These are phyloP conservation scores for Gila robusta DNA, from an alignment of 2,797 vertebrate genomes.

Conservation along the genomic window DNA sequence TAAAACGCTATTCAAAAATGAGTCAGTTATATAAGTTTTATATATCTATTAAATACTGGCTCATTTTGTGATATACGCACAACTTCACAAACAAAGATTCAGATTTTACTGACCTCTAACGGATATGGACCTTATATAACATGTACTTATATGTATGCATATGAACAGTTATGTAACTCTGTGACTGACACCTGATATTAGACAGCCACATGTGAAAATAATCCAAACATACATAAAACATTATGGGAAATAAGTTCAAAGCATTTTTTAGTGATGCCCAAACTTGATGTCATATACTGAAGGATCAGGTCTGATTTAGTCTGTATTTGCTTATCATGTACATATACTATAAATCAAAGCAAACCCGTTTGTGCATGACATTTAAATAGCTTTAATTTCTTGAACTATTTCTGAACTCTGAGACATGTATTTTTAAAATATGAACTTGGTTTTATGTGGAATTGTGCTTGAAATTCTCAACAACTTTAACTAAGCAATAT, in stretches of 20 bases:
- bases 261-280: neutral
- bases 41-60: neutral
- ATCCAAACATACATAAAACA: constrained; percentile 21
- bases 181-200: constrained; percentile 19
- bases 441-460: too few relatives aligned
- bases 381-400: neutral
- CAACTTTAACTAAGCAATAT: neutral
- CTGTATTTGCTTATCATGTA: neutral
- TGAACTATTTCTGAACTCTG: neutral
- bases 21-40: constrained; percentile 65
- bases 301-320: neutral
- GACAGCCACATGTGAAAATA: neutral
- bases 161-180: constrained; percentile 14
- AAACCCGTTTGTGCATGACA: neutral
- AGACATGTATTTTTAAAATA: neutral
- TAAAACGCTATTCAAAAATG: constrained; percentile 37
- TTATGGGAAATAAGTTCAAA: constrained; percentile 13
- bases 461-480: neutral
- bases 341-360: neutral
- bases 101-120: constrained; percentile 53
- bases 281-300: neutral
- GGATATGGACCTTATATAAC: constrained; percentile 18
- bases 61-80: constrained; percentile 40
- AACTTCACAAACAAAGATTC: constrained; percentile 64
- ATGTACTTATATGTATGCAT: neutral